Evolutionary conservation across 2,797 vertebrate species (phyloP).

Genomic region (Macropodus opercularis): DNA sequence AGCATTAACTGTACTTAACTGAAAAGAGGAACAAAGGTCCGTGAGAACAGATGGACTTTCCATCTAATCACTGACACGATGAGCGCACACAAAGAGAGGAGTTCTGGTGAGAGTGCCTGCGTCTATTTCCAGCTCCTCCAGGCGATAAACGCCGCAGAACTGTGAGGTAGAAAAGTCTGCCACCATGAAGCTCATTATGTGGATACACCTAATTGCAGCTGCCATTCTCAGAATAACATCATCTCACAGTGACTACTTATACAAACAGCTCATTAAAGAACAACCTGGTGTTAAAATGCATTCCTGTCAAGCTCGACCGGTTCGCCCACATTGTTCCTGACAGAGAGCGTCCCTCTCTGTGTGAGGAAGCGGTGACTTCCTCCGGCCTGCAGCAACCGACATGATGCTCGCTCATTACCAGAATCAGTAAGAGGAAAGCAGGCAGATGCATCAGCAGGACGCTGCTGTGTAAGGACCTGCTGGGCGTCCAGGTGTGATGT

Average conservation of each 20-base stretch:
- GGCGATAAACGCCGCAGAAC: conserved; percentile 4
- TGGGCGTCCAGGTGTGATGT: too few species aligned
- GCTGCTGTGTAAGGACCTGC: too few species aligned
- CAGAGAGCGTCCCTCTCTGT: conserved; percentile 26
- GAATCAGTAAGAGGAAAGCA: too few species aligned
- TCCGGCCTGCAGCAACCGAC: conserved; percentile 1
- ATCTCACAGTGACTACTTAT: conserved; percentile 11
- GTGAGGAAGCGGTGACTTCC: conserved; percentile 21
- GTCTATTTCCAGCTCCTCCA: conserved; percentile 13
- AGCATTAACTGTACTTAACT: background rate
- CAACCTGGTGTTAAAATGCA: conserved; percentile 17
- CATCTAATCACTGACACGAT: background rate
- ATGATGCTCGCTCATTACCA: too few species aligned
- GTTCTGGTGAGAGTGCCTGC: background rate
- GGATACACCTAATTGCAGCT: conserved; percentile 37
- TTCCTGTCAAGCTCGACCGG: conserved; percentile 35
- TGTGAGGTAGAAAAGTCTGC: background rate
- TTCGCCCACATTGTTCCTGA: conserved; percentile 41
- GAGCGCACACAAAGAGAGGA: background rate
- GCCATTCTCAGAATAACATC: conserved; percentile 33
- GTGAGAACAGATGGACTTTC: background rate
- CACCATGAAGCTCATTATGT: conserved; percentile 37
- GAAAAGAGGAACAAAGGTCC: conserved; percentile 15
- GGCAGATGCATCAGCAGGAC: too few species aligned
- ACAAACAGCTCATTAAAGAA: conserved; percentile 26